A percentile compares a stretch with the other conserved stretches of the same genome.
phyloP scores from a whole-genome alignment of 2,888 invertebrate species.

The Laothoe populi region DNA sequence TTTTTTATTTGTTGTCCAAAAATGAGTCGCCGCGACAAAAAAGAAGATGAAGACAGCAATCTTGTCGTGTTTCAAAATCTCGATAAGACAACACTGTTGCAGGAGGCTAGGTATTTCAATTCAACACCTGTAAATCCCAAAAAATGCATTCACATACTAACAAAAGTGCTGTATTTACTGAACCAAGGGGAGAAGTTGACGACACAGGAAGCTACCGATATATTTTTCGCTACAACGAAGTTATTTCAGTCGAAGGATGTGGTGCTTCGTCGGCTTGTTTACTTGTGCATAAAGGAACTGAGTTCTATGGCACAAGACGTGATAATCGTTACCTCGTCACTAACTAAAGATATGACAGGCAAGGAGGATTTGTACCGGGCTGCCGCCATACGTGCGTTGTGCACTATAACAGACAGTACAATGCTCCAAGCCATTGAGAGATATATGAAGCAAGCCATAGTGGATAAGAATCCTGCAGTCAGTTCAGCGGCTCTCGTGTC shows the following conservation, averaged over 20 bases:
- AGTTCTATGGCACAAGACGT: constrained; percentile 98
- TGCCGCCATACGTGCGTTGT: constrained; percentile 98
- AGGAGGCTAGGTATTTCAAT: constrained; percentile 98
- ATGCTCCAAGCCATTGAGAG: constrained; percentile 99
- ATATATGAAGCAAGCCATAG: constrained; percentile 99
- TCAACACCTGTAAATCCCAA: constrained; percentile 98
- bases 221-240: constrained; percentile 99
- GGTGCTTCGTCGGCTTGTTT: constrained; percentile 96
- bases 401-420: constrained; percentile 97
- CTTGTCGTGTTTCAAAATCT: constrained; percentile 96
- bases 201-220: constrained; percentile 98
- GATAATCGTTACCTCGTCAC: constrained; percentile 98
- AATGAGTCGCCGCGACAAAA: constrained; percentile 89
- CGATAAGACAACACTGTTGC: constrained; percentile 98
- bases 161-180: constrained; percentile 97
- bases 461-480: constrained; percentile 98
- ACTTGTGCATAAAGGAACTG: constrained; percentile 97
- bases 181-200: constrained; percentile 97
- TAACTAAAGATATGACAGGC: constrained; percentile 99
- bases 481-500: constrained; percentile 99
- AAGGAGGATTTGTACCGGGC: constrained; percentile 96
- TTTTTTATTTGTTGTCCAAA: not conserved
- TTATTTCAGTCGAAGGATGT: constrained; percentile 99
- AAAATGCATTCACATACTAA: constrained; percentile 98
- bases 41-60: constrained; percentile 97